A percentile compares a stretch with the other conserved stretches of the same genome.
Conservation (phyloP, 2,113 vertebrate genomes). For the Halichoeres trimaculatus region DNA sequence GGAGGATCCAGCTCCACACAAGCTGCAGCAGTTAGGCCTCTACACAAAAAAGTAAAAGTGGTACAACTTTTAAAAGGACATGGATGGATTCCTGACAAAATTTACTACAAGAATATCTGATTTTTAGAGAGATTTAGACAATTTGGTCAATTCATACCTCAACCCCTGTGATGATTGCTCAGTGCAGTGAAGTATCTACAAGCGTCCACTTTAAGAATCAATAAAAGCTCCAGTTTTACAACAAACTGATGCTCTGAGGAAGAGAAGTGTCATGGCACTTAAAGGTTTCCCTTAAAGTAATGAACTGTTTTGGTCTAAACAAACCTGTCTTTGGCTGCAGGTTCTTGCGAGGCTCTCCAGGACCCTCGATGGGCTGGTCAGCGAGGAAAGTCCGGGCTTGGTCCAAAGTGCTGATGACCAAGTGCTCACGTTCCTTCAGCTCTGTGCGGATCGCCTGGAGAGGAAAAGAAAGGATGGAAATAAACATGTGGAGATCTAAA, state of each 20-base stretch:
- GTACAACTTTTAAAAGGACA: no score
- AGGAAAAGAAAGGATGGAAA: conserved; percentile 5
- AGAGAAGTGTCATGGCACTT: no score
- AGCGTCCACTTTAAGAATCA: neutral
- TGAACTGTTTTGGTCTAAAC: conserved; percentile 12
- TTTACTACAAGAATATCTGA: no score
- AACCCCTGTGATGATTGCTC: no score
- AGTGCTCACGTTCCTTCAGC: conserved; percentile 91
- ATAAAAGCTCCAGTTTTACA: neutral
- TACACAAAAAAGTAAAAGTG: no score
- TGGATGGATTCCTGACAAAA: no score
- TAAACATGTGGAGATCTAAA: neutral
- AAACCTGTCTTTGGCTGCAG: conserved; percentile 91
- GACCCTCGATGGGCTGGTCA: conserved; percentile 96
- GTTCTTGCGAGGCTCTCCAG: conserved; percentile 92
- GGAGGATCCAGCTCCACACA: no score
- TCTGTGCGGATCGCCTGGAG: conserved; percentile 88
- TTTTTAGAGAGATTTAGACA: no score
- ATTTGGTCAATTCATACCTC: no score
- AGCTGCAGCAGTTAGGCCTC: no score
- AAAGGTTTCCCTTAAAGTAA: neutral
- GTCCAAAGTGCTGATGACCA: conserved; percentile 90
- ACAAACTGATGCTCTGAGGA: neutral
- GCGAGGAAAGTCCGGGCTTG: conserved; percentile 95
- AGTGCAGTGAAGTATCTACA: no score